Evolutionary conservation across 2,797 vertebrate genomes (phyloP).

Genomic region (Rhabdomys pumilio): DNA sequence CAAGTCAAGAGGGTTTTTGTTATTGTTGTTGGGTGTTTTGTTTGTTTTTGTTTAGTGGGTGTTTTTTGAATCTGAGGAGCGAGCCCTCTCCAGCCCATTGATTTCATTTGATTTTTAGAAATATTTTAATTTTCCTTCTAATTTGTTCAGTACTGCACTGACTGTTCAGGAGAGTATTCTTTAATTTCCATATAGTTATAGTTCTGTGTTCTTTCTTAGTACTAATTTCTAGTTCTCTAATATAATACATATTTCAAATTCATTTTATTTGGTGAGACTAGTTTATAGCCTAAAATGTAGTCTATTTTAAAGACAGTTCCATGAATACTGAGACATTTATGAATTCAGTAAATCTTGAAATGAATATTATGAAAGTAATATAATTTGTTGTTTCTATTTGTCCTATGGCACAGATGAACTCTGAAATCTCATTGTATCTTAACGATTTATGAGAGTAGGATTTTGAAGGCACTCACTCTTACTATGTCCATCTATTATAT

Average conservation of each 20-base stretch:
- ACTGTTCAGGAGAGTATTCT: not conserved
- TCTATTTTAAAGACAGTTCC: not conserved
- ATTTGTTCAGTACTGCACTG: not conserved
- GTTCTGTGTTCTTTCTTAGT: not conserved
- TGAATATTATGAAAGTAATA: not conserved
- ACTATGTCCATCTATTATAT: not conserved
- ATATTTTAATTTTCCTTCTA: not conserved
- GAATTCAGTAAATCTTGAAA: no score
- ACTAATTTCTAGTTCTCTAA: not conserved
- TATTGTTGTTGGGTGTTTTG: not conserved
- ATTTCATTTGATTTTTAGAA: not conserved
- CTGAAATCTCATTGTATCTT: not conserved
- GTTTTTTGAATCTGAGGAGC: not conserved
- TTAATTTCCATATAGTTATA: not conserved
- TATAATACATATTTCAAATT: not conserved
- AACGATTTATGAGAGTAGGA: not conserved
- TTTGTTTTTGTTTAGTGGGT: not conserved
- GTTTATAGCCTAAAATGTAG: not conserved
- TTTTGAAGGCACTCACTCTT: not conserved
- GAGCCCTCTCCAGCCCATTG: not conserved
- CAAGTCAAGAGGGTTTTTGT: not conserved
- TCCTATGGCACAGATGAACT: not conserved
- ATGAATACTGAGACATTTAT: not conserved
- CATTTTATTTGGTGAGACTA: not conserved
- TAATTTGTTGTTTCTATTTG: not conserved